phyloP scores from a whole-genome alignment of 1,140 invertebrate species.

The Pseudomyrmex pallidus region DNA sequence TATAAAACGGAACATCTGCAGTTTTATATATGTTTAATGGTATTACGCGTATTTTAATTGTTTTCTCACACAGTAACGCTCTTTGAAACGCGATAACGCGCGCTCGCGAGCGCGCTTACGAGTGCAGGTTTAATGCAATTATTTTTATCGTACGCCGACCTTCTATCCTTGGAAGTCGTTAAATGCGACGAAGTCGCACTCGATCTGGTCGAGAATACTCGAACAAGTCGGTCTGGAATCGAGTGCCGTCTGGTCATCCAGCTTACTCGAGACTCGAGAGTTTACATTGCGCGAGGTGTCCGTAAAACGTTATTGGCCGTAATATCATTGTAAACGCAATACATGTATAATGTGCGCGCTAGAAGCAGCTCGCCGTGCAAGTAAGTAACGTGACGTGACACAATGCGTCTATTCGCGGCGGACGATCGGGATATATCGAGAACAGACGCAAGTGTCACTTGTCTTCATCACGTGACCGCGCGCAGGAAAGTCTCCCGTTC shows the following conservation, averaged over 20 bases:
- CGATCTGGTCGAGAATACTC: slow-evolving; percentile 57
- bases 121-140: slow-evolving; percentile 31
- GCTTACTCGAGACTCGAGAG: slow-evolving; percentile 60
- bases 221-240: slow-evolving; percentile 59
- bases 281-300: slow-evolving; percentile 64
- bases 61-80: background rate
- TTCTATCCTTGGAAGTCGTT: slow-evolving; percentile 55
- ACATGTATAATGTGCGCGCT: background rate
- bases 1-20: no score
- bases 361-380: background rate
- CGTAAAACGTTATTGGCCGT: slow-evolving; percentile 54
- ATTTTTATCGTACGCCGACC: slow-evolving; percentile 55
- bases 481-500: background rate
- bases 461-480: slow-evolving; percentile 1
- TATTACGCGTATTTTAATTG: no score
- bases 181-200: slow-evolving; percentile 57
- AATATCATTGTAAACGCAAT: slow-evolving; percentile 54
- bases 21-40: no score
- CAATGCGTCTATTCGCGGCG: slow-evolving; percentile 39
- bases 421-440: slow-evolving; percentile 32
- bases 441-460: slow-evolving; percentile 29
- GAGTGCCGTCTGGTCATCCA: slow-evolving; percentile 65
- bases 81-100: background rate
- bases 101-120: background rate
- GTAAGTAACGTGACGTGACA: slow-evolving; percentile 45